Evolutionary conservation across 1,140 invertebrate species (phyloP).

Genomic region (Hylaeus volcanicus): DNA sequence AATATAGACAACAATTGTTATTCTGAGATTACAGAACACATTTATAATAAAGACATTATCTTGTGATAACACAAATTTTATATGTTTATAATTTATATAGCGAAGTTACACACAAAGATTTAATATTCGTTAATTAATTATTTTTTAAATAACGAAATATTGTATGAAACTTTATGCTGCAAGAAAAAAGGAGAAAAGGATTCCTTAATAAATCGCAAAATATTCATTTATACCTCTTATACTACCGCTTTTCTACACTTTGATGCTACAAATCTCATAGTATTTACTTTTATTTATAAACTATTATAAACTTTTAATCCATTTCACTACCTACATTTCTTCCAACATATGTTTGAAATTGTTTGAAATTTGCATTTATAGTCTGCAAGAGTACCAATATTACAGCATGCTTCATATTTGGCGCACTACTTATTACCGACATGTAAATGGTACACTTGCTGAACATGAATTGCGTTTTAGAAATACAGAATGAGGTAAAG

Average conservation of each 20-base stretch:
- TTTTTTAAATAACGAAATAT: neutral
- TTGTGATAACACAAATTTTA: constrained; percentile 58
- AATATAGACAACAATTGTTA: neutral
- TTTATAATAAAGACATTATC: constrained; percentile 33
- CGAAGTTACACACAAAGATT: neutral
- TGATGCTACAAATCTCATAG: neutral
- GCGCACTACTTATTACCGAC: neutral
- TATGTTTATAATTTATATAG: constrained; percentile 56
- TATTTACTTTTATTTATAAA: neutral
- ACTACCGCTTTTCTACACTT: neutral
- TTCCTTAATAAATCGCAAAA: constrained; percentile 6
- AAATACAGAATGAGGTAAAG: neutral
- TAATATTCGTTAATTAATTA: constrained; percentile 9
- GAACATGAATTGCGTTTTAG: neutral
- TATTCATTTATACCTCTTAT: constrained; percentile 14
- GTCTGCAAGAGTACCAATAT: neutral
- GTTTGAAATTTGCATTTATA: neutral
- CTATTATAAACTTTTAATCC: neutral
- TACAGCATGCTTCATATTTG: neutral
- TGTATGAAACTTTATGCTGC: constrained; percentile 4
- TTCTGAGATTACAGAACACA: constrained; percentile 9
- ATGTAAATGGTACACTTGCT: neutral
- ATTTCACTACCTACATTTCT: too few species aligned
- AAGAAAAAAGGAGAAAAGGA: neutral
- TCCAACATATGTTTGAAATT: neutral